phyloP scores from a whole-genome alignment of 2,113 vertebrate genomes.

The Amazona guildingii region DNA sequence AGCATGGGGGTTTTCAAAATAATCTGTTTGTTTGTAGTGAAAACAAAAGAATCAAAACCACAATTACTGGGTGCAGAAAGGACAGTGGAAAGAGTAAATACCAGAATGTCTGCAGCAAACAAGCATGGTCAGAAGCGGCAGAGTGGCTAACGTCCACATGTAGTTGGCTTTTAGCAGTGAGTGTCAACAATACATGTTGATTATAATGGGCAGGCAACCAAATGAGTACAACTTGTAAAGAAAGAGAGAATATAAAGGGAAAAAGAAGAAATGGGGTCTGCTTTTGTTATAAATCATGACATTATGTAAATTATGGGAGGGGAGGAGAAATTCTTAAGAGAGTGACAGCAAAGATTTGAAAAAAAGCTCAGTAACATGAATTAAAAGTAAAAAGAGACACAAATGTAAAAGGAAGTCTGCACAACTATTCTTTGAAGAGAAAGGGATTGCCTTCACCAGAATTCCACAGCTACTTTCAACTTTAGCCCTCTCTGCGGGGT shows the following conservation, averaged over 20 bases:
- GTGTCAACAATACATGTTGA: neutral
- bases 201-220: neutral
- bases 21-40: neutral
- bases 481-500: neutral
- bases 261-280: neutral
- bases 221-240: neutral
- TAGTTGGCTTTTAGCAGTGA: neutral
- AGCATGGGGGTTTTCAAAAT: neutral
- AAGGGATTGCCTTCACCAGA: neutral
- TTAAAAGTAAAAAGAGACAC: neutral
- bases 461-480: conserved; percentile 1
- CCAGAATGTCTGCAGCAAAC: neutral
- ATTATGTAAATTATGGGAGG: neutral
- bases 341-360: neutral
- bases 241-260: neutral
- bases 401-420: neutral
- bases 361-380: neutral
- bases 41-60: neutral
- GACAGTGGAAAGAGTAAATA: neutral
- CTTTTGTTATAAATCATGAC: neutral
- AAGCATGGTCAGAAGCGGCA: neutral
- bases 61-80: neutral
- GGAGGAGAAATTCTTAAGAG: neutral
- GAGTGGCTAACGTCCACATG: neutral
- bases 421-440: neutral